A percentile compares a stretch with the other conserved stretches of the same genome.
These are phyloP conservation scores for Silurus aristotelis DNA, from an alignment of 2,797 vertebrate genomes.

Conservation along the genomic window DNA sequence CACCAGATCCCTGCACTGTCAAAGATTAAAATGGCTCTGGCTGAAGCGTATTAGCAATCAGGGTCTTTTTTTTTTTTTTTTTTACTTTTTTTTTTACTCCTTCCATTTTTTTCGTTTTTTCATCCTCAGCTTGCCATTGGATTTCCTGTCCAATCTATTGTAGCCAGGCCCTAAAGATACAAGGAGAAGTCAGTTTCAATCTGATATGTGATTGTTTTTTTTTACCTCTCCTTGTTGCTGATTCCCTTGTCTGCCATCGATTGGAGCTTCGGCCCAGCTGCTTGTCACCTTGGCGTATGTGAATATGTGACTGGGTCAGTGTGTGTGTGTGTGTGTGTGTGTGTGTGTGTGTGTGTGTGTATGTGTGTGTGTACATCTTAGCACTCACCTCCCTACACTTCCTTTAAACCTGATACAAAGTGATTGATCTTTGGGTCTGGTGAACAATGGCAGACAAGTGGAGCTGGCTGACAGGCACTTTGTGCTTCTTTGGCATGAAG, in stretches of 20 bases:
- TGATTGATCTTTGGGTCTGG: slow-evolving; percentile 66
- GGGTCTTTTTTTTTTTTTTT: slow-evolving; percentile 53
- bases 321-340: slow-evolving; percentile 22
- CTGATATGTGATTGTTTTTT: slow-evolving; percentile 87
- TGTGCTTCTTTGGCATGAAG: slow-evolving; percentile 39
- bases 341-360: slow-evolving; percentile 36
- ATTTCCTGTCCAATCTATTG: slow-evolving; percentile 92
- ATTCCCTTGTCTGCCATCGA: slow-evolving; percentile 78
- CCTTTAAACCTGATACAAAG: slow-evolving; percentile 67
- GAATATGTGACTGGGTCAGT: slow-evolving; percentile 42
- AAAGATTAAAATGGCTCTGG: slow-evolving; percentile 90
- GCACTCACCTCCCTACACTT: slow-evolving; percentile 53
- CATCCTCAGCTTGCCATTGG: slow-evolving; percentile 82
- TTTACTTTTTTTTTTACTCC: slow-evolving; percentile 52
- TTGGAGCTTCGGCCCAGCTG: slow-evolving; percentile 63
- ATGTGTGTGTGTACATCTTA: slow-evolving; percentile 35
- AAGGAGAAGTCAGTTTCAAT: slow-evolving; percentile 91
- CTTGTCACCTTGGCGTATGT: slow-evolving; percentile 74
- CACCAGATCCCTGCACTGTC: slow-evolving; percentile 90
- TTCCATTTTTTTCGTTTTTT: slow-evolving; percentile 64
- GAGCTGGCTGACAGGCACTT: slow-evolving; percentile 49
- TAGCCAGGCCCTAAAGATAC: slow-evolving; percentile 83
- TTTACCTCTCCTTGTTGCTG: slow-evolving; percentile 70
- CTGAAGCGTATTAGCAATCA: slow-evolving; percentile 78
- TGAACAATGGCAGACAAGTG: slow-evolving; percentile 59